These are phyloP conservation scores for Pipistrellus pygmaeus DNA, from an alignment of 2,797 vertebrate species.

Conservation along the genomic window DNA sequence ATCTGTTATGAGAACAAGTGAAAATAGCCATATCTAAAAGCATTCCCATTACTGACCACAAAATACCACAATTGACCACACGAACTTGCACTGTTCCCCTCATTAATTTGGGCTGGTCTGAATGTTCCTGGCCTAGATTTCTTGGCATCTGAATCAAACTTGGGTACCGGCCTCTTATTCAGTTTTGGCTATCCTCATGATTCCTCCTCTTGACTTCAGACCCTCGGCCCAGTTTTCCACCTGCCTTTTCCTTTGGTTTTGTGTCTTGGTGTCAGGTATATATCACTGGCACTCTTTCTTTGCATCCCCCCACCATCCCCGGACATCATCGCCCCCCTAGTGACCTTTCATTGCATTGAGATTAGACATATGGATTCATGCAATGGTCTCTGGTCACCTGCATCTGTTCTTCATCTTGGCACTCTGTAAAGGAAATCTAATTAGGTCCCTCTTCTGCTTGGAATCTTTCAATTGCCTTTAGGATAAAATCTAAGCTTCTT, in stretches of 20 bases:
- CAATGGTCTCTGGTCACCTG: background rate
- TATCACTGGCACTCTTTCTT: background rate
- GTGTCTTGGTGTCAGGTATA: background rate
- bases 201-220: background rate
- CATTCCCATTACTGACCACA: background rate
- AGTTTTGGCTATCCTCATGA: background rate
- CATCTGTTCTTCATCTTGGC: background rate
- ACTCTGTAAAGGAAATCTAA: constrained; percentile 5
- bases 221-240: background rate
- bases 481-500: constrained; percentile 43
- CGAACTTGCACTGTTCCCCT: background rate
- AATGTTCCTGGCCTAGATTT: background rate
- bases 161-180: background rate
- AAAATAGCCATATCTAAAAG: background rate
- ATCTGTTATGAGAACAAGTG: background rate
- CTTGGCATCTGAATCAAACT: background rate
- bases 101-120: background rate
- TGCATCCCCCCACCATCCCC: background rate
- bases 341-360: background rate
- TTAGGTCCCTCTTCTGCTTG: background rate
- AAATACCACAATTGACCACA: background rate
- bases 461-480: constrained; percentile 5
- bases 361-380: background rate
- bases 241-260: background rate
- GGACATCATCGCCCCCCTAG: background rate